Percentiles rank a stretch among this genome's conserved stretches.
Conservation (phyloP, 2,797 vertebrate species). For the Molossus molossus region DNA sequence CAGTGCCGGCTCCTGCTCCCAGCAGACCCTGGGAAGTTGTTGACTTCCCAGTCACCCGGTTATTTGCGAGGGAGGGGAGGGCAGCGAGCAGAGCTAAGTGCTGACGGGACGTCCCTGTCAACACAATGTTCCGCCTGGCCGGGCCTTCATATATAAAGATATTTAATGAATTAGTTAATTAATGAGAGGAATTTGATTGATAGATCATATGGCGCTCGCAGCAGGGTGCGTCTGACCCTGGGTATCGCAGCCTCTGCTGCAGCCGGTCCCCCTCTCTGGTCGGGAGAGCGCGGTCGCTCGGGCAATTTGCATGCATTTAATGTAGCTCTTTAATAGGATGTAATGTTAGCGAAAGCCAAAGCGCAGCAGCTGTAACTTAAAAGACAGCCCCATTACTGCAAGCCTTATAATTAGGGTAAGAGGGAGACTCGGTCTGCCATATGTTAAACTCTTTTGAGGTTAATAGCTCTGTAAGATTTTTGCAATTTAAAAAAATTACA, state of each 20-base stretch:
- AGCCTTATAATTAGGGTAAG: conserved; percentile 91
- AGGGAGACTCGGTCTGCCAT: conserved; percentile 90
- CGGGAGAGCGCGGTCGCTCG: conserved; percentile 80
- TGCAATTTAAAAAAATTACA: conserved; percentile 90
- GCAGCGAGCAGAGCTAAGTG: conserved; percentile 63
- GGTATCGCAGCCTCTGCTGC: conserved; percentile 81
- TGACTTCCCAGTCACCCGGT: conserved; percentile 63
- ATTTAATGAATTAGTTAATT: conserved; percentile 91
- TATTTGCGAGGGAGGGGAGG: neutral
- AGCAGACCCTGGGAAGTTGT: neutral
- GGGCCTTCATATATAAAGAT: conserved; percentile 88
- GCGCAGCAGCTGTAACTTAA: conserved; percentile 91
- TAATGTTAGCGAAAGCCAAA: conserved; percentile 90
- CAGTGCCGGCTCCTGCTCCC: too few relatives aligned
- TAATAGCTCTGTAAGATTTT: conserved; percentile 91
- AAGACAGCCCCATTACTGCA: conserved; percentile 91
- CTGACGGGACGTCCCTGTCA: conserved; percentile 88
- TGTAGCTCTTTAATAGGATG: conserved; percentile 91
- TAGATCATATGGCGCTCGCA: conserved; percentile 86
- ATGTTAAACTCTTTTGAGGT: conserved; percentile 92
- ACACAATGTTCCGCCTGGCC: conserved; percentile 87
- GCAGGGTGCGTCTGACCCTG: conserved; percentile 89
- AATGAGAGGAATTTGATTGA: conserved; percentile 89
- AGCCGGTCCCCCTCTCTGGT: conserved; percentile 83
- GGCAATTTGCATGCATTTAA: conserved; percentile 91